Conservation (phyloP, 2,797 vertebrate species). For the Parambassis ranga region DNA sequence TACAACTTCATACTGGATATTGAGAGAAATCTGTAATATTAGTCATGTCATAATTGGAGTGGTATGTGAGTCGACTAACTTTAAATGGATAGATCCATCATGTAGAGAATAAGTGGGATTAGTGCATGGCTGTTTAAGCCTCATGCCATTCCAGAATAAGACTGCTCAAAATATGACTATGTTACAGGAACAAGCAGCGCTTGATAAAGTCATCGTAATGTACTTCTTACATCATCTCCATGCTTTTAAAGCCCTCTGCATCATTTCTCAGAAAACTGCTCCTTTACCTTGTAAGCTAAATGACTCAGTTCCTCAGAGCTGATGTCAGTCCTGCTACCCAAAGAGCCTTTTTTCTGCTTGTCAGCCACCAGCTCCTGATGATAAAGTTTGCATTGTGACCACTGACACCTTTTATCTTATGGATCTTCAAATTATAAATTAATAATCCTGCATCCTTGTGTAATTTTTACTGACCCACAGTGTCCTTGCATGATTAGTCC, state of each 20-base stretch:
- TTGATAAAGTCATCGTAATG: slow-evolving; percentile 7
- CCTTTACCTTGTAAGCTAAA: background rate
- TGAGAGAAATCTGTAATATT: too few species aligned
- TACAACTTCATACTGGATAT: too few species aligned
- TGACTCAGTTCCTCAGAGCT: slow-evolving; percentile 29
- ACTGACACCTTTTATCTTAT: too few species aligned
- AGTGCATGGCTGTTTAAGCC: background rate
- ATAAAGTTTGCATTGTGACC: too few species aligned
- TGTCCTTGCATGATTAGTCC: too few species aligned
- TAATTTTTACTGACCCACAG: too few species aligned
- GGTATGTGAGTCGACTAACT: too few species aligned
- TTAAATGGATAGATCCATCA: background rate
- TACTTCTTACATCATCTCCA: slow-evolving; percentile 20
- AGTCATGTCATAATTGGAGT: too few species aligned
- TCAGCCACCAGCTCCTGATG: background rate
- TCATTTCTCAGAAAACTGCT: slow-evolving; percentile 27
- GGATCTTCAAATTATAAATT: too few species aligned
- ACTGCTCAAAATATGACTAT: background rate
- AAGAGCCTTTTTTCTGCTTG: background rate
- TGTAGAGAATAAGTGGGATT: background rate
- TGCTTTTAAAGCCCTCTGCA: background rate
- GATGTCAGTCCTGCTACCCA: background rate
- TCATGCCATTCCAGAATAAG: background rate
- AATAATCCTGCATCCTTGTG: too few species aligned
- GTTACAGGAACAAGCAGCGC: background rate